Evolutionary conservation across 2,888 invertebrate species (phyloP).

Genomic region (Ischnus inquisitorius): DNA sequence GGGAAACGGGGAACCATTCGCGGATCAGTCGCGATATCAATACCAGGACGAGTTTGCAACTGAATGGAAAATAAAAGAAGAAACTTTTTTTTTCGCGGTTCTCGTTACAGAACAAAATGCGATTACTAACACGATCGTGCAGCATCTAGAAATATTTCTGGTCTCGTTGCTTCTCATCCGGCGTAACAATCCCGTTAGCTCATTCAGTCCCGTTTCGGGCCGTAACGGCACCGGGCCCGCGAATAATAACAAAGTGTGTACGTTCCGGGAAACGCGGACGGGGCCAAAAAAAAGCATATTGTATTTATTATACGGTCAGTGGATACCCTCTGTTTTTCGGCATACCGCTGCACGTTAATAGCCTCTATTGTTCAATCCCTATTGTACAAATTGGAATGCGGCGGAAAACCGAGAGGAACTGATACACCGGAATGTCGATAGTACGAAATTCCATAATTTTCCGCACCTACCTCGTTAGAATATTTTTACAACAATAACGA

Average conservation of each 20-base stretch:
- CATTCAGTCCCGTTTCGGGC: background rate
- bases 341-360: slow-evolving; percentile 52
- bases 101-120: slow-evolving; percentile 1
- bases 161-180: too few relatives aligned
- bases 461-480: too few relatives aligned
- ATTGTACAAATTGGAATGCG: slow-evolving; percentile 73
- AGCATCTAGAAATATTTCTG: background rate
- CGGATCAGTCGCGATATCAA: slow-evolving; percentile 15
- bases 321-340: slow-evolving; percentile 8
- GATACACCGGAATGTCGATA: too few relatives aligned
- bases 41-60: background rate
- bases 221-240: background rate
- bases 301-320: slow-evolving; percentile 20
- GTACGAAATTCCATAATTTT: too few relatives aligned
- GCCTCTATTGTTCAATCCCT: slow-evolving; percentile 78
- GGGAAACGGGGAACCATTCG: background rate
- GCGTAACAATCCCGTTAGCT: background rate
- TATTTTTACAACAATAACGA: too few relatives aligned
- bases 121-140: background rate
- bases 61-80: background rate
- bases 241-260: background rate
- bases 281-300: background rate
- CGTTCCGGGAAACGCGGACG: background rate
- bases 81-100: background rate
- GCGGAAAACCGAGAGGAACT: too few relatives aligned